A percentile compares a stretch with the other conserved stretches of the same genome.
phyloP scores from a whole-genome alignment of 1,140 invertebrate species.

The Dryas iulia region DNA sequence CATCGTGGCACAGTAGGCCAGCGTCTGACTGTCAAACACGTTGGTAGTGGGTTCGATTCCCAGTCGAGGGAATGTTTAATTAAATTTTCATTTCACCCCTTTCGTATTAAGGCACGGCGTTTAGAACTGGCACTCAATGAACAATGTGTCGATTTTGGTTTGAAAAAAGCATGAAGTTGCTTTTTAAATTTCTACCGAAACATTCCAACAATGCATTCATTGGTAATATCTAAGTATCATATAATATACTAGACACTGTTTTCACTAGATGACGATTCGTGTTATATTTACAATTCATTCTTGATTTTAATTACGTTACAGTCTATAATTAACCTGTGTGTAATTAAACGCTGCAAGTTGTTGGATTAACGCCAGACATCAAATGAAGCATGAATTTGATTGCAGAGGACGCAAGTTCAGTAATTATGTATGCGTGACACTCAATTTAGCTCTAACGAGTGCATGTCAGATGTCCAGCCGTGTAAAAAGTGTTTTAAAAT shows the following conservation, averaged over 20 bases:
- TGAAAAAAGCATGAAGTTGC: too few relatives aligned
- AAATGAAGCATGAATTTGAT: slow-evolving; percentile 2
- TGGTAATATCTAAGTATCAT: too few relatives aligned
- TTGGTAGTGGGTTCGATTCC: too few relatives aligned
- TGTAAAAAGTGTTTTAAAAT: not conserved
- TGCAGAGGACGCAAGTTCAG: not conserved
- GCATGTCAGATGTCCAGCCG: not conserved
- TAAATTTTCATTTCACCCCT: too few relatives aligned
- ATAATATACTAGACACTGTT: not conserved
- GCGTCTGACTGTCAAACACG: too few relatives aligned
- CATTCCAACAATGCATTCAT: too few relatives aligned
- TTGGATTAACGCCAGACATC: slow-evolving; percentile 4
- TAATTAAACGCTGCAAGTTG: slow-evolving; percentile 7
- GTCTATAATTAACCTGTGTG: slow-evolving; percentile 11
- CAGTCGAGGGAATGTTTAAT: too few relatives aligned
- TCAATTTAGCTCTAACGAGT: not conserved
- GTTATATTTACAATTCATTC: not conserved
- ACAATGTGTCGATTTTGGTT: too few relatives aligned
- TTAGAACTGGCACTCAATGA: too few relatives aligned
- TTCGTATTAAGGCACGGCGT: too few relatives aligned
- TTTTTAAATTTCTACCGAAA: too few relatives aligned
- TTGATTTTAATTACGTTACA: slow-evolving; percentile 7
- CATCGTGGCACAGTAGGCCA: too few relatives aligned
- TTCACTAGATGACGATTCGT: not conserved
- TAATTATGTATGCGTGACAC: not conserved